These are phyloP conservation scores for Pyrgilauda ruficollis DNA, from an alignment of 2,113 vertebrate genomes.

Conservation along the genomic window DNA sequence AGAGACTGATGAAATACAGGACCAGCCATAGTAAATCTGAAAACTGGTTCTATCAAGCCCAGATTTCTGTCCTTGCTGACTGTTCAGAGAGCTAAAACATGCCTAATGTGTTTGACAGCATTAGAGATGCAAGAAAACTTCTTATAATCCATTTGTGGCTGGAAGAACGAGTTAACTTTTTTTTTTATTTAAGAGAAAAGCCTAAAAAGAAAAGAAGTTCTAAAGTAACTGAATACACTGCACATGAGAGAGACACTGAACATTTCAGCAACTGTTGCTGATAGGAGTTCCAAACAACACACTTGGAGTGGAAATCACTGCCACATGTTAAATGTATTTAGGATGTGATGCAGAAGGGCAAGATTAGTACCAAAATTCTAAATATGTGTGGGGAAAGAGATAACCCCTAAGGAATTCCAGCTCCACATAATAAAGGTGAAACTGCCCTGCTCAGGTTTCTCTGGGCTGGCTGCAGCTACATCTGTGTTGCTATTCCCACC, in stretches of 20 bases:
- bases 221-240: neutral
- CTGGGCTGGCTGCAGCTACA: neutral
- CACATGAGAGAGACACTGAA: neutral
- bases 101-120: neutral
- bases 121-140: neutral
- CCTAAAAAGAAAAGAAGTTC: neutral
- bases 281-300: neutral
- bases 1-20: slow-evolving; percentile 40
- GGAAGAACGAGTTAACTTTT: neutral
- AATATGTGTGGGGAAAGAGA: slow-evolving; percentile 22
- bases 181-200: neutral
- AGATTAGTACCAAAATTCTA: slow-evolving; percentile 46
- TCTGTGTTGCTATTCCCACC: slow-evolving; percentile 17
- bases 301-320: slow-evolving; percentile 42
- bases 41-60: slow-evolving; percentile 9
- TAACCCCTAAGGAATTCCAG: slow-evolving; percentile 36
- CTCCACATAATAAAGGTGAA: slow-evolving; percentile 35
- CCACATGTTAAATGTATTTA: slow-evolving; percentile 54
- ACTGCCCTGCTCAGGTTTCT: slow-evolving; percentile 32
- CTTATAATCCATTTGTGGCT: neutral
- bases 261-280: neutral
- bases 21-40: neutral
- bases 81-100: neutral
- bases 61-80: neutral
- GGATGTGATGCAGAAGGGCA: slow-evolving; percentile 43